Evolutionary conservation across 1,140 invertebrate species (phyloP).

Genomic region (Papilio aristodemus): DNA sequence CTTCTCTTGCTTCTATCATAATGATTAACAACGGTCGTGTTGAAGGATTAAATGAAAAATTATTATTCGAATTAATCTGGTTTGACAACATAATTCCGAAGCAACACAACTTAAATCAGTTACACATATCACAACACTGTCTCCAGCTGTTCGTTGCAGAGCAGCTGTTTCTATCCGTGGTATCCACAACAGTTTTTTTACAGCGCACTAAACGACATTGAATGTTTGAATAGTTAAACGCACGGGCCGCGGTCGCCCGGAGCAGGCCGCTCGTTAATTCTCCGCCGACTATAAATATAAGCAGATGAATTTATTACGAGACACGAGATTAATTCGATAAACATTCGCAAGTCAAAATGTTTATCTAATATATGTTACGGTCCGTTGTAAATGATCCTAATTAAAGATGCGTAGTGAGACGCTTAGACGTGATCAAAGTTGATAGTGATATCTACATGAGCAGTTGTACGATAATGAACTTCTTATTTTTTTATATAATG

Average conservation of each 20-base stretch:
- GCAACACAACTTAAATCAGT: too few species aligned
- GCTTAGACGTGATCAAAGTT: not conserved
- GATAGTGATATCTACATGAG: too few species aligned
- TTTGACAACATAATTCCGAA: too few species aligned
- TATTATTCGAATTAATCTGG: too few species aligned
- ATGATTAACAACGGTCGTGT: too few species aligned
- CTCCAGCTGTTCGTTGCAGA: not conserved
- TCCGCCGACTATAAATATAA: conserved; percentile 24
- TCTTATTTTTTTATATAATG: too few species aligned
- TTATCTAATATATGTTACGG: conserved; percentile 28
- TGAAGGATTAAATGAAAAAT: too few species aligned
- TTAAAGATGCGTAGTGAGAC: conserved; percentile 16
- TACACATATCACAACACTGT: not conserved
- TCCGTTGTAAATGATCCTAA: conserved; percentile 24
- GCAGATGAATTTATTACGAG: conserved; percentile 29
- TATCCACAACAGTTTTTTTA: conserved; percentile 1
- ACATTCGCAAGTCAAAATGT: conserved; percentile 32
- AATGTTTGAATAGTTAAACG: conserved; percentile 23
- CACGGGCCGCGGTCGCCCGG: not conserved
- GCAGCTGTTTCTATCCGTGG: not conserved
- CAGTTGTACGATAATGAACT: too few species aligned
- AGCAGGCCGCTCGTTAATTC: conserved; percentile 29
- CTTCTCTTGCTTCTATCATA: too few species aligned
- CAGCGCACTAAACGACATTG: conserved; percentile 22
- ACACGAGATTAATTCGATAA: conserved; percentile 28